Evolutionary conservation across 2,113 vertebrate species (phyloP).

Genomic region (Poeciliopsis turrubarensis): DNA sequence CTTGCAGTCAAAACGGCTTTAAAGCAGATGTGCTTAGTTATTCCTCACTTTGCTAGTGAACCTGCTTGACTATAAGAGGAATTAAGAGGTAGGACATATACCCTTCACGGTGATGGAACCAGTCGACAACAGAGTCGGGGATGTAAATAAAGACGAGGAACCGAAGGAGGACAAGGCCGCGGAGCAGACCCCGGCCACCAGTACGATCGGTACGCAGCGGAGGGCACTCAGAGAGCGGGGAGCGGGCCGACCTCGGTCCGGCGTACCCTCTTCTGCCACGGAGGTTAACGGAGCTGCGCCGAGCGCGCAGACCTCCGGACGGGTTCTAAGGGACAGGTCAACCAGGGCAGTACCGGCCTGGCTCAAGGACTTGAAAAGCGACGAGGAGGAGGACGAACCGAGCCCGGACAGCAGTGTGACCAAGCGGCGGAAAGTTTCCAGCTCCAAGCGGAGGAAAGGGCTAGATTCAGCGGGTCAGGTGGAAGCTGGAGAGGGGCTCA

Average conservation of each 20-base stretch:
- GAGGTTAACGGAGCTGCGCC: conserved; percentile 67
- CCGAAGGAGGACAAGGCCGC: conserved; percentile 74
- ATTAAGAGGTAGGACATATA: conserved; percentile 17
- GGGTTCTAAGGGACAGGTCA: conserved; percentile 80
- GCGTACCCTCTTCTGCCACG: conserved; percentile 43
- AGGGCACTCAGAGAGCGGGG: conserved; percentile 75
- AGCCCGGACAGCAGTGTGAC: conserved; percentile 50
- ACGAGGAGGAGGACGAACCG: conserved; percentile 65
- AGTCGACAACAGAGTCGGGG: conserved; percentile 46
- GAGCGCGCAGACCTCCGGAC: conserved; percentile 65
- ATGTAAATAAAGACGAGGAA: conserved; percentile 65
- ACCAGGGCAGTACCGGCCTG: conserved; percentile 77
- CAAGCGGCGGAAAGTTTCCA: conserved; percentile 78
- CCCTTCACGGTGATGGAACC: conserved; percentile 74
- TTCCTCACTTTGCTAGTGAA: conserved; percentile 46
- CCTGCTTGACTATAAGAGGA: conserved; percentile 46
- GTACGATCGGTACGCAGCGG: conserved; percentile 63
- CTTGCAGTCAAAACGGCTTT: conserved; percentile 61
- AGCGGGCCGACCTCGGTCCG: conserved; percentile 67
- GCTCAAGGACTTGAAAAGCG: conserved; percentile 73
- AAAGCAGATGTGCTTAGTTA: conserved; percentile 53
- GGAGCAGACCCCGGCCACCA: conserved; percentile 68
- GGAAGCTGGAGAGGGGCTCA: conserved; percentile 56
- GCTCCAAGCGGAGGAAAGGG: conserved; percentile 73
- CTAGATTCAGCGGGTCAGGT: conserved; percentile 41